Base-by-base conservation (phyloP, 2,113 vertebrate species). In the Neolamprologus sp. region DNA sequence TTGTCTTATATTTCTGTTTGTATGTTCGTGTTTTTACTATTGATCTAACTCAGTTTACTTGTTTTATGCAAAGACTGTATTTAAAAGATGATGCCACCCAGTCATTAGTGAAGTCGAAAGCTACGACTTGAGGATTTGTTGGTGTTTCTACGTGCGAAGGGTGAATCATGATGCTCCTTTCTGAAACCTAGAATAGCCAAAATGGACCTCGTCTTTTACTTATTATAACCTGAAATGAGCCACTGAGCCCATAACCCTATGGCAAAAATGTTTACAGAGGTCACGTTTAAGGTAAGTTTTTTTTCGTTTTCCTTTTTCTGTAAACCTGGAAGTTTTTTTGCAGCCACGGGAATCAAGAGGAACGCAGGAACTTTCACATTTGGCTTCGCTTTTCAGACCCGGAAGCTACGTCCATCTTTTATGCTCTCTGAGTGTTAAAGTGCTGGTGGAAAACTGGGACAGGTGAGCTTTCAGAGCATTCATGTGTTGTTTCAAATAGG, bases 391-490 rank as follows among this genome's bases (percentile, higher is more conserved):
- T 51, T 78, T 78, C 7, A 78, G 42, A 49, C 71, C 71, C 6
- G 4, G 42, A 75, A 75, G 71, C 23, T 75, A n/a, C 3, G 73
- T 33, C 45, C 45, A n/a, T 13, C 45, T 49, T 78, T 78, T 78
- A 12, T n/a, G 10, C 17, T 78, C 45, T n/a, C 26, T 51, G 45
- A 37, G 63, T 51, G 26, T 78, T 78, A 33, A 31, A 78, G 73
- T 78, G 73, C 73, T 51, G 26, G 42, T 51, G 16, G 45, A 78
- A 78, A 78, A 78, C 73, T 51, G 45, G 73, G 73, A 51, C 73
- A 78, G 2, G 10, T n/a, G 45, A 19, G 71, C 42, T 78, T 78
- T 49, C 4, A 19, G 23, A 78, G 73, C 45, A 51, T 51, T 0
- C 45, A 13, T 31, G 26, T 33, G 26, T 78, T 33, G 17, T 51